Evolutionary conservation across 2,797 vertebrate species (phyloP).

Genomic region (Parotocinclus haroldoi): DNA sequence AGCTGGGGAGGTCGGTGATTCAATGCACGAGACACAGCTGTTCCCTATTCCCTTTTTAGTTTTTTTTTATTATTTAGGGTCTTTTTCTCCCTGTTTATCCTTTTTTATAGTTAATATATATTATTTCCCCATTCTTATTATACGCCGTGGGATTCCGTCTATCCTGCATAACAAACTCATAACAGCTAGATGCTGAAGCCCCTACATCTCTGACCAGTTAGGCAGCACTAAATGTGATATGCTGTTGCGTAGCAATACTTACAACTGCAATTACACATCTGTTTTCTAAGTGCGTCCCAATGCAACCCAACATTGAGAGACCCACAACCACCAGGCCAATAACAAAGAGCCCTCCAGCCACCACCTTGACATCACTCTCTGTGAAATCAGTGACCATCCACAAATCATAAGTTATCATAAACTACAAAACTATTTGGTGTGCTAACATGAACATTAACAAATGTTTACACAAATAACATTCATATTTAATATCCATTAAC

Average conservation of each 20-base stretch:
- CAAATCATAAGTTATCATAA: slow-evolving; percentile 6
- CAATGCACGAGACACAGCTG: no score
- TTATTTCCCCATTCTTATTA: no score
- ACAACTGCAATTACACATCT: slow-evolving; percentile 56
- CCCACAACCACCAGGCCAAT: slow-evolving; percentile 56
- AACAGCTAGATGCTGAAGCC: no score
- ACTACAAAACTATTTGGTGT: not conserved
- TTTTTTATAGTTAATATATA: no score
- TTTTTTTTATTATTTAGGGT: no score
- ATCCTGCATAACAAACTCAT: no score
- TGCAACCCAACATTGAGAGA: slow-evolving; percentile 53
- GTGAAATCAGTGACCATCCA: slow-evolving; percentile 15
- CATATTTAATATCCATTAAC: not conserved
- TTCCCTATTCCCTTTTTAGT: no score
- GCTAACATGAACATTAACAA: not conserved
- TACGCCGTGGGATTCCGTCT: no score
- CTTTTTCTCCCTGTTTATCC: no score
- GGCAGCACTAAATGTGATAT: no score
- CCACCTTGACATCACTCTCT: slow-evolving; percentile 47
- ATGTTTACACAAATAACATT: not conserved
- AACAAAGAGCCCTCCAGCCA: slow-evolving; percentile 56
- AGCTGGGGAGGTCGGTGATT: no score
- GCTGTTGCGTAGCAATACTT: slow-evolving; percentile 36
- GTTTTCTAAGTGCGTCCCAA: slow-evolving; percentile 38
- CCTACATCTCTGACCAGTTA: no score